Evolutionary conservation across 2,888 invertebrate genomes (phyloP), one percentile per base, ranked within the genome.

Genomic region (Dynastes hyllus): DNA sequence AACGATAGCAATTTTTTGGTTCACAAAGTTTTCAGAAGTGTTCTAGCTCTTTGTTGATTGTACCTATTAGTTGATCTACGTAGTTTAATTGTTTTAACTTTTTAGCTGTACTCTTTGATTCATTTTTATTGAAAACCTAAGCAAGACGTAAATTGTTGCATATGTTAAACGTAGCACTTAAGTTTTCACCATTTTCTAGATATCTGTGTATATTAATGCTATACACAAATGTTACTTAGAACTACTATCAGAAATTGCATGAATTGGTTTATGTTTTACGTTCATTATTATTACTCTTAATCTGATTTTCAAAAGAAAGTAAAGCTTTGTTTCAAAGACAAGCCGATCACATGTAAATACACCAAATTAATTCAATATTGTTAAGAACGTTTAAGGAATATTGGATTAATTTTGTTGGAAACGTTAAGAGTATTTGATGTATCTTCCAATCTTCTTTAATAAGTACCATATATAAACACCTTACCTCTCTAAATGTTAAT

Each of bases 241-340:
- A 73, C 22, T 73, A 73, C 22, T 73, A 53, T 73, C 61, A 73
- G 45, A 40, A 16, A 61, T 37, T 73, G 73, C 73, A 73, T 73
- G 73, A 73, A 37, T 40, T 53, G 13, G 32, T 73, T 61, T 61
- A 58, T 73, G 73, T 73, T 61, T 58, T 58, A n/a, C n/a, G 73
- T 73, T 73, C 29, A 61, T 61, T 61, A 61, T 61, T 61, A 27
- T 27, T 61, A 66, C 27, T 69, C 45, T 40, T 45, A 69, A 50
- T 69, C 50, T 69, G 16, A 3, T 61, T 61, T 16, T 27, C 61
- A 29, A 61, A 53, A n/a, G 13, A 51, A 53, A 53, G 53, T 53
- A 53, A 16, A 0, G n/a, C 53, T 45, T 9, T 53, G 53, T 53
- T 53, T 53, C 45, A 9, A 45, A 53, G 53, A 53, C 5, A 6